Percentiles rank a stretch among this genome's conserved stretches.
Conservation (phyloP, 1,140 invertebrate genomes). For the Cherax quadricarinatus region DNA sequence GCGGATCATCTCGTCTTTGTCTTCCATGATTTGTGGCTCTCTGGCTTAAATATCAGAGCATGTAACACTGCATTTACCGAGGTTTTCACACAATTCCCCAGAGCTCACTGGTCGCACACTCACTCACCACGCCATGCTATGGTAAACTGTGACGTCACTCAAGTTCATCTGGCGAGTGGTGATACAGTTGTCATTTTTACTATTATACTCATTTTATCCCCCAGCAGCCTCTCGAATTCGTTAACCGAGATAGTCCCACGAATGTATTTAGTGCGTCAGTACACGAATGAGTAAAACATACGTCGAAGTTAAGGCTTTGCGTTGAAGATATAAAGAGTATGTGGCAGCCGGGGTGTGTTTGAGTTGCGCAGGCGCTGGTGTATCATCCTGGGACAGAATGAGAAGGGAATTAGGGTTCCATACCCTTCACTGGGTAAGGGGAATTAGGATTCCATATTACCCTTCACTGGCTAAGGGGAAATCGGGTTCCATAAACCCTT, state of each 20-base stretch:
- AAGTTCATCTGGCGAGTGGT: neutral
- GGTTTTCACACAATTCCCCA: constrained; percentile 61
- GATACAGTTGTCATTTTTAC: neutral
- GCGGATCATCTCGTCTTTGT: constrained; percentile 68
- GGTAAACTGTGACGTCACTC: constrained; percentile 48
- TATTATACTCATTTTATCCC: neutral
- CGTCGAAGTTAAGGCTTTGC: neutral
- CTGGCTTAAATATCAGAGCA: constrained; percentile 15
- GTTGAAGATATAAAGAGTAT: neutral
- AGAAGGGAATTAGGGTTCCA: neutral
- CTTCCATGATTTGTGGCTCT: constrained; percentile 51
- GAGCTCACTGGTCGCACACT: constrained; percentile 49
- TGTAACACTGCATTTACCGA: constrained; percentile 40
- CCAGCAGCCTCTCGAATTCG: too few species aligned
- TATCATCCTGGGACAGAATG: neutral
- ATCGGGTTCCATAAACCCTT: too few species aligned
- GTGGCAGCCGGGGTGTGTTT: neutral
- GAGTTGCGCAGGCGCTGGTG: constrained; percentile 25
- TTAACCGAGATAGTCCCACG: neutral
- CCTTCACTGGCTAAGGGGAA: too few species aligned
- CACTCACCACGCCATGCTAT: constrained; percentile 39
- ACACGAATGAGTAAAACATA: neutral
- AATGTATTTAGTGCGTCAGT: neutral
- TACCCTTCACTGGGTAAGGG: neutral
- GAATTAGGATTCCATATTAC: too few species aligned